Evolutionary conservation across 2,888 invertebrate genomes (phyloP), one percentile per base, ranked within the genome.

Genomic region (Hyles lineata): DNA sequence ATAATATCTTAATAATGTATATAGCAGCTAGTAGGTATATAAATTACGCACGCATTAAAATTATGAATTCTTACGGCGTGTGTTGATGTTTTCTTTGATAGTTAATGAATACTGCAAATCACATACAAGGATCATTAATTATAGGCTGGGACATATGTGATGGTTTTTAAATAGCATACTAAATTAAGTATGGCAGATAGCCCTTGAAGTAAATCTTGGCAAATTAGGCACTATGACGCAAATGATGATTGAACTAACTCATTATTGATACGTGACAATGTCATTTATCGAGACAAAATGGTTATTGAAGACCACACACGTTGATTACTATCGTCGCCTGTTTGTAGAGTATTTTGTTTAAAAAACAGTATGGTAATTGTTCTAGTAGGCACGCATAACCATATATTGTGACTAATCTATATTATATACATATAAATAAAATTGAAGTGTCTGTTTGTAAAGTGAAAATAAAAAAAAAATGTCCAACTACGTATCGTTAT

Each of bases 171-270:
- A 58, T 35, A 58, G 62, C 55, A 25, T 72, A 58, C 35, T 67
- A 67, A 62, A 63, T 63, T 72, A 23, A 58, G 55, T 58, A 25
- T 55, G 67, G 32, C 23, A 35, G 25, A 58, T 72, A 72, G 35
- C 55, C 58, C 55, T 58, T 67, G 67, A 67, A 72, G 72, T 72
- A 71, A 71, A 71, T 62, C 62, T 80, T 76, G 78, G 80, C 84
- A 75, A 76, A 83, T 90, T 90, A 83, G 90, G 90, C 75, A 84
- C 85, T 89, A 83, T 90, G 90, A 90, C 90, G 90, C 88, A 89
- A 83, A 83, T 71, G 70, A 52, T 70, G 63, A 71, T 73, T 70
- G 11, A 62, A 71, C 35, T 21, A 19, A 52, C 59, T 52, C 60
- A 35, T 71, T 69, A 71, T 74, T 25, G 74, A 60, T 62, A 59